Evolutionary conservation across 2,113 vertebrate genomes (phyloP).

Genomic region (Ciconia stormi): DNA sequence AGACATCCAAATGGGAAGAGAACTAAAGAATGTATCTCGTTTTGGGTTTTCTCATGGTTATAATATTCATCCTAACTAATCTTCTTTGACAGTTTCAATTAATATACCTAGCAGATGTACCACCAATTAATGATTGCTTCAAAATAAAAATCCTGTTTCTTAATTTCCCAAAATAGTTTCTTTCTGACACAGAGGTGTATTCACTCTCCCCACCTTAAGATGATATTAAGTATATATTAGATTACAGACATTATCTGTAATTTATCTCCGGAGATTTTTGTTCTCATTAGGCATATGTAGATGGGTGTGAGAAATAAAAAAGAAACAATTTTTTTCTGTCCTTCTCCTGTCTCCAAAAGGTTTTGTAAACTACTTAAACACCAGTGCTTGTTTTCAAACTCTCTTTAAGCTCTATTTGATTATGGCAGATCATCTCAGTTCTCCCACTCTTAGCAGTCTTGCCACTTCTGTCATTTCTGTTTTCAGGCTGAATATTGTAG

Average conservation of each 20-base stretch:
- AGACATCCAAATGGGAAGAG: slow-evolving; percentile 8
- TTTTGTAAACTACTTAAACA: slow-evolving; percentile 2
- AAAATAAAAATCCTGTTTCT: not conserved
- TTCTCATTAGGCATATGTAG: not conserved
- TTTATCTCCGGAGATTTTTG: slow-evolving; percentile 13
- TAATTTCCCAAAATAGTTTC: not conserved
- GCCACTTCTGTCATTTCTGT: not conserved
- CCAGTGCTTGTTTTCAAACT: not conserved
- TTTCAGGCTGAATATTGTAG: slow-evolving; percentile 2
- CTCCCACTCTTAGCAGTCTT: not conserved
- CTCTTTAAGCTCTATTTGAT: not conserved
- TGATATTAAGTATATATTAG: not conserved
- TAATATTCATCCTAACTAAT: not conserved
- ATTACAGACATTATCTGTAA: not conserved
- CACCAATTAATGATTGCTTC: not conserved
- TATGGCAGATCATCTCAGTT: not conserved
- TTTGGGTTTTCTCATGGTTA: not conserved
- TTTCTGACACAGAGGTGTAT: not conserved
- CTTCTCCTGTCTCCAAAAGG: not conserved
- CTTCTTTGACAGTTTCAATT: not conserved
- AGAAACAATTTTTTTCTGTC: not conserved
- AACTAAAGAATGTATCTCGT: slow-evolving; percentile 39
- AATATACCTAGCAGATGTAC: not conserved
- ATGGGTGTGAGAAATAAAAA: not conserved
- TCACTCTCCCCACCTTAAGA: not conserved